phyloP scores from a whole-genome alignment of 2,797 vertebrate species.

The Anguilla marmorata region DNA sequence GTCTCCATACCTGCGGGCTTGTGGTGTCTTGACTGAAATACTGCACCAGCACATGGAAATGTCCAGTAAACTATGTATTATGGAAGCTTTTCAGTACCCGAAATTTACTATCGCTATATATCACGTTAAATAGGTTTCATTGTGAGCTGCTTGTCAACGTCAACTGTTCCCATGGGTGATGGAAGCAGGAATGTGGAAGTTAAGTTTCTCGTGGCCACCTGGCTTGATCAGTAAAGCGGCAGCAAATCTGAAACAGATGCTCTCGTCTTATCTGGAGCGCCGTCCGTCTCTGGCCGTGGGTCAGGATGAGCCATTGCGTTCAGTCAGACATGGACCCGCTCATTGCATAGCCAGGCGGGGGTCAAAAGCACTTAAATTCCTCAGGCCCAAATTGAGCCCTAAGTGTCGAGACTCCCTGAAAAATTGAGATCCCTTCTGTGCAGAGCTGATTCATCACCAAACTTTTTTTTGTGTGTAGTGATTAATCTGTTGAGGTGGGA shows the following conservation, averaged over 20 bases:
- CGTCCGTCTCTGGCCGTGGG: too few species aligned
- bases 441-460: background rate
- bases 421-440: background rate
- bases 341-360: too few species aligned
- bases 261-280: background rate
- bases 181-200: background rate
- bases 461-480: background rate
- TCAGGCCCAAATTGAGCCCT: background rate
- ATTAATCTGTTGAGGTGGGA: background rate
- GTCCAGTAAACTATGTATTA: slow-evolving; percentile 15
- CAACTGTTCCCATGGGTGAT: background rate
- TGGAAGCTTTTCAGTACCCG: background rate
- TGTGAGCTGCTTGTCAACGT: background rate
- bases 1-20: background rate
- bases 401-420: background rate
- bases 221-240: background rate
- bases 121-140: background rate
- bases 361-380: background rate
- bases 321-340: too few species aligned
- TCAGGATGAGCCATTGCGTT: too few species aligned
- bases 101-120: background rate
- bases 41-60: slow-evolving; percentile 3
- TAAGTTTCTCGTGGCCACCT: background rate
- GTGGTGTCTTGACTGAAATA: slow-evolving; percentile 28
- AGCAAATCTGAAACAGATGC: background rate